phyloP scores from a whole-genome alignment of 2,888 invertebrate species.

The Eilema caniola region DNA sequence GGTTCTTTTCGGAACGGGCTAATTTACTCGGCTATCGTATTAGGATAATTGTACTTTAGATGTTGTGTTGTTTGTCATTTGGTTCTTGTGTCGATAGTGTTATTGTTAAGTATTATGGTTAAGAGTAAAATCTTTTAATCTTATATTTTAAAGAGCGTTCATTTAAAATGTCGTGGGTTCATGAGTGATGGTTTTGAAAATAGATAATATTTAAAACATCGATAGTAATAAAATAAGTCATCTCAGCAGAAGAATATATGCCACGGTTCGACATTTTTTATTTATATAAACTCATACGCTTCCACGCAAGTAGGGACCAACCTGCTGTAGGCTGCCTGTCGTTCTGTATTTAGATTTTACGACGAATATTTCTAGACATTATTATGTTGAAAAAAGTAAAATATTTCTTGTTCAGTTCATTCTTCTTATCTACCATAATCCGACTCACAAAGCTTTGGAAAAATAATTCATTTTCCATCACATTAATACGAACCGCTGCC shows the following conservation, averaged over 20 bases:
- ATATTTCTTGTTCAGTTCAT: neutral
- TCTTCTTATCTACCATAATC: neutral
- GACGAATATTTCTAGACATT: neutral
- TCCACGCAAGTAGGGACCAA: neutral
- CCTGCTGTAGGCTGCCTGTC: no score
- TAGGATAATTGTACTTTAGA: neutral
- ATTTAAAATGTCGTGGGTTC: neutral
- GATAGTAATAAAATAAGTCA: no score
- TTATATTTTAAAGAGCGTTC: neutral
- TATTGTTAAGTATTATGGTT: neutral
- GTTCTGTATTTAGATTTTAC: neutral
- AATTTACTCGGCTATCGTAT: constrained; percentile 13
- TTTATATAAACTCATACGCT: neutral
- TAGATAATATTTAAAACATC: neutral
- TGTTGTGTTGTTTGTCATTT: constrained; percentile 7
- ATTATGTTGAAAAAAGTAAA: neutral
- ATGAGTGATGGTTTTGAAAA: no score
- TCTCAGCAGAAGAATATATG: neutral
- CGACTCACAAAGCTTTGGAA: constrained; percentile 3
- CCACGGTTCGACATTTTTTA: neutral
- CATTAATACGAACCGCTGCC: constrained; percentile 11
- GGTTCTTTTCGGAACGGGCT: constrained; percentile 14
- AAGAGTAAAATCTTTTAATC: neutral
- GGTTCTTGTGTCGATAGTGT: neutral
- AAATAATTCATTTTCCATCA: constrained; percentile 18